A percentile compares a stretch with the other conserved stretches of the same genome.
Evolutionary conservation across 2,113 vertebrate genomes (phyloP).

Genomic region (Aspiorhynchus laticeps): DNA sequence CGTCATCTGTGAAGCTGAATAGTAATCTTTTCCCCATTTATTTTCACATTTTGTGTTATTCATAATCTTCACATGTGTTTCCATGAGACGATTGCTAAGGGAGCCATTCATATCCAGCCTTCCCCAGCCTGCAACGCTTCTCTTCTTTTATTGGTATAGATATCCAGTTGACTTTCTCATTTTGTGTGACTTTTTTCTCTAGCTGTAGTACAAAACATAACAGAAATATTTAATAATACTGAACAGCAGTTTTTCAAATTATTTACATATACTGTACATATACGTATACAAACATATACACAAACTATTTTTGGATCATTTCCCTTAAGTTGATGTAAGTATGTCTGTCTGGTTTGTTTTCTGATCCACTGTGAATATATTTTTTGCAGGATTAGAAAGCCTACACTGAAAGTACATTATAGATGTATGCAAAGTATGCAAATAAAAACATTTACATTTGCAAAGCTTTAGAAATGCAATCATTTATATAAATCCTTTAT

Average conservation of each 20-base stretch:
- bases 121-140: conserved; percentile 16
- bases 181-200: neutral
- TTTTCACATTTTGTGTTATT: neutral
- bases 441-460: neutral
- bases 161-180: neutral
- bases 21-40: neutral
- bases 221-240: neutral
- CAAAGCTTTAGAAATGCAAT: neutral
- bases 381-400: neutral
- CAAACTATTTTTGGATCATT: neutral
- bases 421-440: neutral
- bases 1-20: neutral
- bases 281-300: too few species aligned
- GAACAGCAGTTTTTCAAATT: too few species aligned
- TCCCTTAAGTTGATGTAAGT: neutral
- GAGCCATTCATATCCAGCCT: neutral
- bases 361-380: neutral
- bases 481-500: neutral
- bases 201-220: conserved; percentile 15
- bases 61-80: neutral
- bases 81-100: neutral
- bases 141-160: neutral
- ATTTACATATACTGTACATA: too few species aligned
- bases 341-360: neutral
- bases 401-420: too few species aligned